A percentile compares a stretch with the other conserved stretches of the same genome.
Conservation (phyloP, 2,888 invertebrate genomes). For the Allygus modestus region DNA sequence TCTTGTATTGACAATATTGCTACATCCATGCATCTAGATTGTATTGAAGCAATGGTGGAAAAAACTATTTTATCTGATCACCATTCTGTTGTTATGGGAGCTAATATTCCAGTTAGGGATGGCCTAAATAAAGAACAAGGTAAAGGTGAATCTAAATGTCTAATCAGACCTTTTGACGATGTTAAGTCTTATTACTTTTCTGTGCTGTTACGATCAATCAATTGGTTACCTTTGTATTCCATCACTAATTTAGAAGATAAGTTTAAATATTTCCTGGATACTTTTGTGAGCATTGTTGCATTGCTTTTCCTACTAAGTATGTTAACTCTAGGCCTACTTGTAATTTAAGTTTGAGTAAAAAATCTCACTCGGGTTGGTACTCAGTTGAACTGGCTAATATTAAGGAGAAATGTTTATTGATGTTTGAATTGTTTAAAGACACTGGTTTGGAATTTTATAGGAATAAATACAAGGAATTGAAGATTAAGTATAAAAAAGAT, state of each 20-base stretch:
- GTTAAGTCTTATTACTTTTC: not conserved
- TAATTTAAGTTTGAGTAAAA: not conserved
- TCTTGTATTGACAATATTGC: constrained; percentile 8
- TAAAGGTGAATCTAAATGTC: not conserved
- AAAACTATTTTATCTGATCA: not conserved
- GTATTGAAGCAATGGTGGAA: not conserved
- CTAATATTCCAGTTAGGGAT: not conserved
- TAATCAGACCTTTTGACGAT: not conserved
- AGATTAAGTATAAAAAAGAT: no score
- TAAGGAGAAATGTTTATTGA: not conserved
- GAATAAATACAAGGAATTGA: not conserved
- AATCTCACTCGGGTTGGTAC: not conserved
- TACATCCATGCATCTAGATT: not conserved
- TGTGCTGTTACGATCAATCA: not conserved
- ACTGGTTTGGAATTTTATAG: not conserved
- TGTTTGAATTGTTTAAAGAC: constrained; percentile 1
- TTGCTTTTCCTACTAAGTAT: not conserved
- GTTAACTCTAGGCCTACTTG: not conserved
- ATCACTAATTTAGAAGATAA: not conserved
- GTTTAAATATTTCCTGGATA: constrained; percentile 8
- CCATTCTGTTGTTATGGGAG: not conserved
- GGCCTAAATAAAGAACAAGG: not conserved
- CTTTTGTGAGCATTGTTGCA: not conserved
- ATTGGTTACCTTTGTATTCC: not conserved
- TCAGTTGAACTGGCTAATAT: not conserved